phyloP scores from a whole-genome alignment of 2,797 vertebrate species.

The Choloepus didactylus region DNA sequence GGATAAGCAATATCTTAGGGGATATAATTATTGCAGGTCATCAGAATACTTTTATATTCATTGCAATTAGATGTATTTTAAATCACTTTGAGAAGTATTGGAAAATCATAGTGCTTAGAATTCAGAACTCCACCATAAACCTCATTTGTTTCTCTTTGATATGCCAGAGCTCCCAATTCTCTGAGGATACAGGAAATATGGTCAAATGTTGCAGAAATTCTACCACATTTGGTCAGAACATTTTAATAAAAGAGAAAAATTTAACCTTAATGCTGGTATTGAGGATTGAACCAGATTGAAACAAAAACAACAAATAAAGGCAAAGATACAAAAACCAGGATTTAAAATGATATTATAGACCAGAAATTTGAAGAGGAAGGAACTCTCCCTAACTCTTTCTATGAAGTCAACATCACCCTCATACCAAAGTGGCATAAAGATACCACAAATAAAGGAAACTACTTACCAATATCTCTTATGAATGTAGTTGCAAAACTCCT shows the following conservation, averaged over 20 bases:
- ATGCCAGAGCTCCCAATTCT: conserved; percentile 27
- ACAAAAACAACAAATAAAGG: background rate
- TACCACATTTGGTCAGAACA: conserved; percentile 64
- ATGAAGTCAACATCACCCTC: no score
- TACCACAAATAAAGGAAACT: no score
- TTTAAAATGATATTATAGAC: background rate
- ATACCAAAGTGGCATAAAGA: no score
- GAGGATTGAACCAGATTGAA: conserved; percentile 54
- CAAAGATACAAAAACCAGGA: background rate
- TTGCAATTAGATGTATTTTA: background rate
- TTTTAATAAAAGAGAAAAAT: conserved; percentile 67
- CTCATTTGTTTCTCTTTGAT: conserved; percentile 53
- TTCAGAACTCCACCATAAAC: conserved; percentile 56
- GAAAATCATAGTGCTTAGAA: conserved; percentile 60
- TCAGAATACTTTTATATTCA: background rate
- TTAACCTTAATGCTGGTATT: conserved; percentile 68
- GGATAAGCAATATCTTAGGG: background rate
- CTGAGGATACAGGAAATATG: conserved; percentile 57
- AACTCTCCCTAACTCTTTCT: no score
- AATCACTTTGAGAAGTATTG: conserved; percentile 43
- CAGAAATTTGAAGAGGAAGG: no score
- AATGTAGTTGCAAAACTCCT: no score
- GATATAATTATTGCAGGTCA: background rate
- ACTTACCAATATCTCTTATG: no score
- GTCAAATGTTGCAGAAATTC: conserved; percentile 52